Evolutionary conservation across 2,113 vertebrate species (phyloP).

Genomic region (Lethenteron reissneri): DNA sequence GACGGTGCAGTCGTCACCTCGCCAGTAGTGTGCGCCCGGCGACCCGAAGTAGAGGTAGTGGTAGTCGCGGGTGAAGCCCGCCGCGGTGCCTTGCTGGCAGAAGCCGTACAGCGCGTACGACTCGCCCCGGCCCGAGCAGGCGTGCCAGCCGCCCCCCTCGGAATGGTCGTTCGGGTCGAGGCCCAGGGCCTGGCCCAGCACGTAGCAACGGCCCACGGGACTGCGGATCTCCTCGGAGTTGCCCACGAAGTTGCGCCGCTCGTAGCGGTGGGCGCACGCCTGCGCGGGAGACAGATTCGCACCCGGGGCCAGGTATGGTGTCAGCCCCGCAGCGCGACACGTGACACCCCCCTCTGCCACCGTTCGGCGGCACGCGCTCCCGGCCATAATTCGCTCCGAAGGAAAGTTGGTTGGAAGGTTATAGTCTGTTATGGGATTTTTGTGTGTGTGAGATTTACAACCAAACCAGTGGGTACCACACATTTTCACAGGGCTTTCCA

Average conservation of each 20-base stretch:
- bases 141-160: slow-evolving; percentile 83
- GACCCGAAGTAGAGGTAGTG: slow-evolving; percentile 70
- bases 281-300: slow-evolving; percentile 12
- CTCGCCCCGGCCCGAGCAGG: slow-evolving; percentile 62
- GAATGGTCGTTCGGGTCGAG: slow-evolving; percentile 35
- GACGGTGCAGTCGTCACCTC: slow-evolving; percentile 31
- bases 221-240: slow-evolving; percentile 58
- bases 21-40: slow-evolving; percentile 89
- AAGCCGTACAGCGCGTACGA: slow-evolving; percentile 75
- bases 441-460: no score
- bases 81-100: slow-evolving; percentile 74
- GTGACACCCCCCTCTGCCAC: neutral
- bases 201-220: slow-evolving; percentile 66
- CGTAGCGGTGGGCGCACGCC: slow-evolving; percentile 76
- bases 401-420: no score
- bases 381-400: no score
- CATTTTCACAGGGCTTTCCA: no score
- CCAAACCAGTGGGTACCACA: no score
- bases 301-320: neutral
- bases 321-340: neutral
- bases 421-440: no score
- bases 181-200: slow-evolving; percentile 61
- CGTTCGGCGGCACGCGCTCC: neutral
- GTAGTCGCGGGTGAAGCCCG: slow-evolving; percentile 61
- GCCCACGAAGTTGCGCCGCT: slow-evolving; percentile 47